Evolutionary conservation across 2,888 invertebrate species (phyloP).

Genomic region (Lochmaea capreae): DNA sequence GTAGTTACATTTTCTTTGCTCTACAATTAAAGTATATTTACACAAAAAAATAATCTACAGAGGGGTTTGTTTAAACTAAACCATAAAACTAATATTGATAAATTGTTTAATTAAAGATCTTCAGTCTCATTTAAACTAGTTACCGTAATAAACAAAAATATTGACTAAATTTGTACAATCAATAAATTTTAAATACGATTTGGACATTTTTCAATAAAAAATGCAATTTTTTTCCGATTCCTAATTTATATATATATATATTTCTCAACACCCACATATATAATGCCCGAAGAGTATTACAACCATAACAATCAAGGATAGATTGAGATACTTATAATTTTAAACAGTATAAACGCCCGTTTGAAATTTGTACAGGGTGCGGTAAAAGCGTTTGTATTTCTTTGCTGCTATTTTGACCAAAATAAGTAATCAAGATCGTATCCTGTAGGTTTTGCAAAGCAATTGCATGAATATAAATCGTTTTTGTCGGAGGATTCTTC

Average conservation of each 20-base stretch:
- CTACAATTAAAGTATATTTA: slow-evolving; percentile 40
- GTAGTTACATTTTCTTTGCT: slow-evolving; percentile 41
- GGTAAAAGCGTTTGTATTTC: neutral
- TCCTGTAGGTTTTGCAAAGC: no score
- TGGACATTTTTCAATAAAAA: neutral
- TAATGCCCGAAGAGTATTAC: neutral
- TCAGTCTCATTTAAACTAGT: slow-evolving; percentile 44
- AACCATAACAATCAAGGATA: neutral
- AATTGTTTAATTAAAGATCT: slow-evolving; percentile 44
- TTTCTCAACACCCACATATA: neutral
- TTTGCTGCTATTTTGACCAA: neutral
- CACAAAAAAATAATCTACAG: slow-evolving; percentile 42
- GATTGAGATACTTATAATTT: neutral
- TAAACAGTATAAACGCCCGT: neutral
- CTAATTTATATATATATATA: neutral
- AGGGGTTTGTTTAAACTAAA: slow-evolving; percentile 28
- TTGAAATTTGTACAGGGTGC: neutral
- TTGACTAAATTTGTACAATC: slow-evolving; percentile 25
- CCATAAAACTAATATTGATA: slow-evolving; percentile 41
- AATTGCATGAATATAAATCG: no score
- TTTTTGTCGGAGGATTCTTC: neutral
- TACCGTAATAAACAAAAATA: slow-evolving; percentile 10
- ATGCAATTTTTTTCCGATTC: neutral
- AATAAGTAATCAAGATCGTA: neutral
- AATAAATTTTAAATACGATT: slow-evolving; percentile 1